These are phyloP conservation scores for Rhombomys opimus DNA, from an alignment of 2,113 vertebrate genomes.

Conservation along the genomic window DNA sequence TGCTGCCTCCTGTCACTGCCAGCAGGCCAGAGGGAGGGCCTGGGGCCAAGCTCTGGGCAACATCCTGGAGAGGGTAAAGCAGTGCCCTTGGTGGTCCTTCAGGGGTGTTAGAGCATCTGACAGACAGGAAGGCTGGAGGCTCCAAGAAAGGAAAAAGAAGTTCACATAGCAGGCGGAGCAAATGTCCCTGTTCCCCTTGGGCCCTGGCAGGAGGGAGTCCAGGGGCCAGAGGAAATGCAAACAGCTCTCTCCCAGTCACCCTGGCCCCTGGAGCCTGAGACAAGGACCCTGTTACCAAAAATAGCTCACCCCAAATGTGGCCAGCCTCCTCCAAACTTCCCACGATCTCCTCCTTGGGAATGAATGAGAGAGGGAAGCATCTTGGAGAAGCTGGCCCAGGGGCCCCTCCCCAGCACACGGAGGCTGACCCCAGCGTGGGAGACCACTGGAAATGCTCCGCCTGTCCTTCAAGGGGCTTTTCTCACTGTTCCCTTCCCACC, in stretches of 20 bases:
- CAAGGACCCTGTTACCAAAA: constrained; percentile 87
- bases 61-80: accelerated
- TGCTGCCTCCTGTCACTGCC: not conserved
- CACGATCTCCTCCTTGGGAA: constrained; percentile 89
- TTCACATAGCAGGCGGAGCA: not conserved
- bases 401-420: constrained; percentile 59
- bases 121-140: constrained; percentile 29
- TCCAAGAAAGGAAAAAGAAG: not conserved
- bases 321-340: constrained; percentile 86
- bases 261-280: constrained; percentile 88
- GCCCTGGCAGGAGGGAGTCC: constrained; percentile 63
- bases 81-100: not conserved
- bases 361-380: constrained; percentile 77
- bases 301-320: constrained; percentile 89
- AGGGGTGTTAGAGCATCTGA: not conserved
- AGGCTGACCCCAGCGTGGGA: constrained; percentile 78
- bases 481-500: constrained; percentile 68
- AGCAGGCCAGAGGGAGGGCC: not conserved
- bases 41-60: constrained; percentile 29
- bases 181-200: constrained; percentile 42
- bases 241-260: constrained; percentile 83
- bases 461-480: constrained; percentile 68
- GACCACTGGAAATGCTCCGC: constrained; percentile 61
- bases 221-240: constrained; percentile 84
- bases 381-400: constrained; percentile 53